These are phyloP conservation scores for Hypomesus transpacificus DNA, from an alignment of 2,113 vertebrate genomes.

Conservation along the genomic window DNA sequence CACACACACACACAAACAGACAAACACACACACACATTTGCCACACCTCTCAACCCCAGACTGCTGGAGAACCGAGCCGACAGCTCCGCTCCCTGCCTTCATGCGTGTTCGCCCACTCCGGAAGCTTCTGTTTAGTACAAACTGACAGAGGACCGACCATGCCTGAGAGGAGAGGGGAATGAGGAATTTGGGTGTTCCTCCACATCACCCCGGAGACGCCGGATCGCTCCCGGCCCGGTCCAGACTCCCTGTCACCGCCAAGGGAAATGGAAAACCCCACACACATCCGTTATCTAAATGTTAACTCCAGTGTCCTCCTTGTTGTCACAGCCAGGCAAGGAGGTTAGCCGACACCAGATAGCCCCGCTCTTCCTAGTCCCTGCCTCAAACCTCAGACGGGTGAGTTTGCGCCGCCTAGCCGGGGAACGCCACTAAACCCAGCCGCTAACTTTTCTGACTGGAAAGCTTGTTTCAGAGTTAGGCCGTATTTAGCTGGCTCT, in stretches of 20 bases:
- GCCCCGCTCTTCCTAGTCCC: slow-evolving; percentile 52
- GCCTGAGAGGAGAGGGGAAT: slow-evolving; percentile 74
- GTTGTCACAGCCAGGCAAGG: slow-evolving; percentile 66
- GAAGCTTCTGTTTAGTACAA: slow-evolving; percentile 74
- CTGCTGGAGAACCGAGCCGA: slow-evolving; percentile 68
- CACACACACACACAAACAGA: slow-evolving; percentile 6
- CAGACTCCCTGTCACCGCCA: slow-evolving; percentile 63
- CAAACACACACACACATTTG: neutral
- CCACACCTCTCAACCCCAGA: slow-evolving; percentile 48
- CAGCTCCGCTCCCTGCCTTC: slow-evolving; percentile 72
- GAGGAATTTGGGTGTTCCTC: slow-evolving; percentile 69
- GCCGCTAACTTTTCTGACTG: too few species aligned
- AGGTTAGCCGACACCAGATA: slow-evolving; percentile 54
- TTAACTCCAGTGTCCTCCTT: slow-evolving; percentile 71
- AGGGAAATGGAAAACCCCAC: slow-evolving; percentile 65
- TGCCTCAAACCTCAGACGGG: slow-evolving; percentile 25
- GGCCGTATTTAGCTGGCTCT: too few species aligned
- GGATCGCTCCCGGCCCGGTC: slow-evolving; percentile 33
- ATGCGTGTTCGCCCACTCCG: slow-evolving; percentile 55
- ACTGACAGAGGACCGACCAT: slow-evolving; percentile 74
- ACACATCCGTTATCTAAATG: slow-evolving; percentile 78
- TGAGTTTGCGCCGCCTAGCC: neutral
- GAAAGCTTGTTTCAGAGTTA: too few species aligned
- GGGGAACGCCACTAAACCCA: too few species aligned
- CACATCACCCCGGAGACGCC: slow-evolving; percentile 62